Base-by-base conservation (phyloP, 2,797 vertebrate species). In the Hirundo rustica region DNA sequence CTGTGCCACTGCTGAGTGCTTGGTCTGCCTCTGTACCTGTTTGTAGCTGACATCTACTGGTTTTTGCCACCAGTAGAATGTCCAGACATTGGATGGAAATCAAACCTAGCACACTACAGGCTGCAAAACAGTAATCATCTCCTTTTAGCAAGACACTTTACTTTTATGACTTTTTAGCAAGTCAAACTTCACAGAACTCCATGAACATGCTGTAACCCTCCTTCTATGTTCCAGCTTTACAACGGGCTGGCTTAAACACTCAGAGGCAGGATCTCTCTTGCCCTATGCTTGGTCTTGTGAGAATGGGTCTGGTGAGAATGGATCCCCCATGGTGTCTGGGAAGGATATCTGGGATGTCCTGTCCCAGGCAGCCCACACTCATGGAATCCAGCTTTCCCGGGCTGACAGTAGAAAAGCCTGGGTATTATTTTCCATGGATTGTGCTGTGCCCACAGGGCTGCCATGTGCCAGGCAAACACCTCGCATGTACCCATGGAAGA, bases 241-340 rank as follows among this genome's bases (percentile, higher is more conserved):
- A 60, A 40, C 0, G 1, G 32, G 16, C 22, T 88, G 57, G 13
- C 6, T 88, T 32, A 16, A 13, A 53, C 13, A n/a, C 1, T 1
- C 1, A 1, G 8, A 85, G 6, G 20, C n/a, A 53, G 34, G 5
- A 21, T 32, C 6, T 70, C 29, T 19, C 30, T 73, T 76, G 21
- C 44, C 47, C 36, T 70, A 0, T 42, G 25, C 4, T 32, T 53
- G 45, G 12, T 84, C 38, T 45, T 80, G 16, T n/a, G 66, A 78
- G 50, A 26, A 34, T 53, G 57, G 16, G 5, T 55, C 34, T 55
- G 25, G 25, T 34, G 25, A 65, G 36, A 50, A 42, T 50, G 21
- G 20, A 13, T 66, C 30, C 10, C 21, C 58, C 72, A 0, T 54
- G 30, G 38, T 38, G 38, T 38, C 38, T 66, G n/a, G 30, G 40